phyloP scores from a whole-genome alignment of 2,888 invertebrate species.

The Cephonodes hylas region DNA sequence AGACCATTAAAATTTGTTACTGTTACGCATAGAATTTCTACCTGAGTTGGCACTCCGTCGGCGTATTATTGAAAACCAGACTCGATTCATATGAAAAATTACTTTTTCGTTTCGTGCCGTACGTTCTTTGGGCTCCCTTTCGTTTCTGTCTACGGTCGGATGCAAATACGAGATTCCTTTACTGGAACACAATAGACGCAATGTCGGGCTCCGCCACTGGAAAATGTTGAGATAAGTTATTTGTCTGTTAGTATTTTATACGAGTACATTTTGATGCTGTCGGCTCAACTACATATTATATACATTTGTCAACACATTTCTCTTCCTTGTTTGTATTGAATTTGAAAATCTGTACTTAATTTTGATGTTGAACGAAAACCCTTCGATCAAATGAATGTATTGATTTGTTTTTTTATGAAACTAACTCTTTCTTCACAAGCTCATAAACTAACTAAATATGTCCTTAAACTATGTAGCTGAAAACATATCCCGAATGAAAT shows the following conservation, averaged over 20 bases:
- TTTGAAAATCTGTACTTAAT: slow-evolving; percentile 1
- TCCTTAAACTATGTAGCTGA: too few species aligned
- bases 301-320: slow-evolving; percentile 35
- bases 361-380: background rate
- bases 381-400: too few species aligned
- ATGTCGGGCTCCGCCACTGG: slow-evolving; percentile 58
- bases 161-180: slow-evolving; percentile 71
- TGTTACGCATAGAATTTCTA: slow-evolving; percentile 29
- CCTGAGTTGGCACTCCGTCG: slow-evolving; percentile 31
- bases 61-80: slow-evolving; percentile 62
- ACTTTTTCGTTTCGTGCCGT: slow-evolving; percentile 58
- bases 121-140: slow-evolving; percentile 48
- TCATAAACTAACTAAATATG: too few species aligned
- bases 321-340: slow-evolving; percentile 25
- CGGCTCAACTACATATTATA: slow-evolving; percentile 28
- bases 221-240: slow-evolving; percentile 70
- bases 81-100: slow-evolving; percentile 64
- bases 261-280: slow-evolving; percentile 42
- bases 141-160: slow-evolving; percentile 52
- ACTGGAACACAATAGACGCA: slow-evolving; percentile 64
- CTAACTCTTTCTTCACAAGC: too few species aligned
- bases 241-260: slow-evolving; percentile 59
- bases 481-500: too few species aligned
- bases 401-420: too few species aligned
- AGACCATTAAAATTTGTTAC: slow-evolving; percentile 35